Conservation (phyloP, 2,113 vertebrate species). For the Pangasianodon gigas region DNA sequence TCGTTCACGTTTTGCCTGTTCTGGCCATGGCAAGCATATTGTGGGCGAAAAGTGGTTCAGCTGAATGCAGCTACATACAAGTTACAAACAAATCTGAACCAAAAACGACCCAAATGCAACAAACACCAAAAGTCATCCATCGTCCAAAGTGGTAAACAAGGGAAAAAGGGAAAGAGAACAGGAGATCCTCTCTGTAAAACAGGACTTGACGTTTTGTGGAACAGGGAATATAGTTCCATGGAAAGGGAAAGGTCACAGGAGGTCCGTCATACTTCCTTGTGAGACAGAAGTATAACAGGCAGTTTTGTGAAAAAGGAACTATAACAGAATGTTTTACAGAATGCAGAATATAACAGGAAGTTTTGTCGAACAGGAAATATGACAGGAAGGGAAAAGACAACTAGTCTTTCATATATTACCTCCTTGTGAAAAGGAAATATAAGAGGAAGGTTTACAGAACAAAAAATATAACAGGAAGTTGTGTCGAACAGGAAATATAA, state of each 20-base stretch:
- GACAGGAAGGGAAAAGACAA: neutral
- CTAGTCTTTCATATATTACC: neutral
- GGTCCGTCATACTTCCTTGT: no score
- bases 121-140: neutral
- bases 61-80: neutral
- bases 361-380: neutral
- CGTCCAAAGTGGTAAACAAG: neutral
- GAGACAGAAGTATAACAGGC: neutral
- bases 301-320: no score
- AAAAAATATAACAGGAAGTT: neutral
- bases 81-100: neutral
- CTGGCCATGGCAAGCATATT: no score
- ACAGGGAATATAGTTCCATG: neutral
- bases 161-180: neutral
- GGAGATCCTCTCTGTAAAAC: neutral
- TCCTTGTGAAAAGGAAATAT: neutral
- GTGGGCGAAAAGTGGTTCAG: no score
- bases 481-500: no score
- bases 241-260: neutral
- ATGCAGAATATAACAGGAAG: neutral
- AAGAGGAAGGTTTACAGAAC: neutral
- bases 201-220: neutral
- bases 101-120: neutral
- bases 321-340: neutral
- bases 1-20: no score